These are phyloP conservation scores for Serilophus lunatus DNA, from an alignment of 2,113 vertebrate species.

Conservation along the genomic window DNA sequence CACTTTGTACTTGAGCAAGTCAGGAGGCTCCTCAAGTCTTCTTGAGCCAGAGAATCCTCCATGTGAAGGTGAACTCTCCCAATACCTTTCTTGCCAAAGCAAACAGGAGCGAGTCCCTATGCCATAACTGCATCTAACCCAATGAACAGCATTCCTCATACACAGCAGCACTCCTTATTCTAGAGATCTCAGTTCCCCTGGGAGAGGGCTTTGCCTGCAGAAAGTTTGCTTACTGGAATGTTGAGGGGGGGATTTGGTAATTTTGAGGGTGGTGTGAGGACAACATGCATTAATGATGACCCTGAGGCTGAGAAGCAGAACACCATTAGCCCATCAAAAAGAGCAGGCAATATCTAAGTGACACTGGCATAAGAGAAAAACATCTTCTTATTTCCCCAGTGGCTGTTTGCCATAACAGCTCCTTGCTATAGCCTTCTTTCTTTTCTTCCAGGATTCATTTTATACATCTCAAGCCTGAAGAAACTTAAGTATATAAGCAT, in stretches of 20 bases:
- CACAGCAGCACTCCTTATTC: not conserved
- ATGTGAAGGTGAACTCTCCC: not conserved
- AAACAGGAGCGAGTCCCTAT: not conserved
- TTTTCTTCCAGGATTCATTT: slow-evolving; percentile 2
- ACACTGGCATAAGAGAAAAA: slow-evolving; percentile 30
- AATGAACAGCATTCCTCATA: not conserved
- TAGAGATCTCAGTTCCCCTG: not conserved
- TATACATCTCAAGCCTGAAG: not conserved
- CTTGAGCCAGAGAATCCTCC: not conserved
- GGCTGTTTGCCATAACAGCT: not conserved
- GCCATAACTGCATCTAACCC: not conserved
- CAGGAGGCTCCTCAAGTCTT: not conserved
- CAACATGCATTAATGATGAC: slow-evolving; percentile 47
- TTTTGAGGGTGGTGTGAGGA: slow-evolving; percentile 30
- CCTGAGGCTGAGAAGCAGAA: not conserved
- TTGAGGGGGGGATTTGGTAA: not conserved
- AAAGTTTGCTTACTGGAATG: slow-evolving; percentile 28
- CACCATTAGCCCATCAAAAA: slow-evolving; percentile 31
- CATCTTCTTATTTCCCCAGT: not conserved
- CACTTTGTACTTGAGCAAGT: not conserved
- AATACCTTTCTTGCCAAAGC: not conserved
- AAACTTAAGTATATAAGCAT: not conserved
- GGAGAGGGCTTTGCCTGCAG: not conserved
- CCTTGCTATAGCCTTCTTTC: not conserved
- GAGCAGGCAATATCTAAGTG: slow-evolving; percentile 13